A percentile compares a stretch with the other conserved stretches of the same genome.
phyloP scores from a whole-genome alignment of 2,113 vertebrate species.

The Noturus placidus region DNA sequence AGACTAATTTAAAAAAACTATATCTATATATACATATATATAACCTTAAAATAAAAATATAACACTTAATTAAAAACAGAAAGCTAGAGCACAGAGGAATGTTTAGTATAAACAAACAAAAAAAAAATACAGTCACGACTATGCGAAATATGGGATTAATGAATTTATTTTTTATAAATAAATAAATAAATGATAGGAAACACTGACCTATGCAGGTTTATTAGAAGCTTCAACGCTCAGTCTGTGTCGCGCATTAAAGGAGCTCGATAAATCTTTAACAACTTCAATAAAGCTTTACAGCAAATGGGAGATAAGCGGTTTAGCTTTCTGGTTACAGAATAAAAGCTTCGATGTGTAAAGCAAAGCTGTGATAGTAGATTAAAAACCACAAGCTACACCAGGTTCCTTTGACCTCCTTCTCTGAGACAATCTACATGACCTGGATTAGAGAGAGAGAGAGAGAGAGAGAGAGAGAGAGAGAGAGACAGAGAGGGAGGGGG shows the following conservation, averaged over 20 bases:
- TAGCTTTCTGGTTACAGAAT: background rate
- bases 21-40: no score
- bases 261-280: constrained; percentile 4
- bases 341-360: background rate
- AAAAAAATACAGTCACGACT: background rate
- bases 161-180: background rate
- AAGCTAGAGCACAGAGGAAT: no score
- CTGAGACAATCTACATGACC: background rate
- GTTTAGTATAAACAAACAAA: no score
- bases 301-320: background rate
- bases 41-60: background rate
- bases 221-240: background rate
- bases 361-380: background rate
- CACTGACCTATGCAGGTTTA: background rate
- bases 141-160: background rate
- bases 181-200: background rate
- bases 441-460: background rate
- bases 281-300: constrained; percentile 3
- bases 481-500: constrained; percentile 1
- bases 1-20: no score
- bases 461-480: constrained; percentile 1
- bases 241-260: background rate
- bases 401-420: constrained; percentile 6
- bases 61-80: no score
- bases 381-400: background rate